Evolutionary conservation across 2,888 invertebrate genomes (phyloP).

Genomic region (Agrilus mali): DNA sequence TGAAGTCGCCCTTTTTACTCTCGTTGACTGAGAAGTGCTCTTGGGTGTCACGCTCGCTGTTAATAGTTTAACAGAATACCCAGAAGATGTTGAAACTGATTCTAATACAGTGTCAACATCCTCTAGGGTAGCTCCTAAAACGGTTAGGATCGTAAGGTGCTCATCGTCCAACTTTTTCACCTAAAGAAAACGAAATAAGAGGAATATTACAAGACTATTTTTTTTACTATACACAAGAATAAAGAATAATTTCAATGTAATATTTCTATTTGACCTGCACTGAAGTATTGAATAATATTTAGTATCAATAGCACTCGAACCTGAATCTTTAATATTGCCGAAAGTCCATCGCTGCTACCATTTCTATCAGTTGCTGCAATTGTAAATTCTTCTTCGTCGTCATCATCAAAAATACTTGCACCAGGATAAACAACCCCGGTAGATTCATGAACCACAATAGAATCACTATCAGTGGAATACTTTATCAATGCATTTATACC

Average conservation of each 20-base stretch:
- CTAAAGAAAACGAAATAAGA: conserved; percentile 33
- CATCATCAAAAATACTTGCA: conserved; percentile 29
- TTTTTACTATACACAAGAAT: no score
- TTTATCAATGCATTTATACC: conserved; percentile 41
- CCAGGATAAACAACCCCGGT: conserved; percentile 46
- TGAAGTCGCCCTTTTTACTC: conserved; percentile 4
- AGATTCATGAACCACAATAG: conserved; percentile 41
- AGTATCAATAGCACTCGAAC: conserved; percentile 20
- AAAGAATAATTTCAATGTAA: no score
- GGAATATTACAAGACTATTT: no score
- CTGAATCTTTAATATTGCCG: conserved; percentile 21
- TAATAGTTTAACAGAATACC: conserved; percentile 34
- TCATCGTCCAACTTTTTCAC: conserved; percentile 33
- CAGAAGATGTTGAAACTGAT: conserved; percentile 28
- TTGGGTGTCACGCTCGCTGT: conserved; percentile 33
- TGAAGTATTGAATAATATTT: no score
- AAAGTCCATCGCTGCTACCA: conserved; percentile 19
- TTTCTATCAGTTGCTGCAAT: conserved; percentile 36
- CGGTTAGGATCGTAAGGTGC: conserved; percentile 35
- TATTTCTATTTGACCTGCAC: no score
- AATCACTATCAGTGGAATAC: conserved; percentile 28
- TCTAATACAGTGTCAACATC: conserved; percentile 29
- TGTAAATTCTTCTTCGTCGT: conserved; percentile 21
- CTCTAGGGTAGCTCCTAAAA: conserved; percentile 34
- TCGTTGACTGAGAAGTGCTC: not conserved